These are phyloP conservation scores for Tenualosa thibaudeaui DNA, from an alignment of 2,797 vertebrate species.

Conservation along the genomic window DNA sequence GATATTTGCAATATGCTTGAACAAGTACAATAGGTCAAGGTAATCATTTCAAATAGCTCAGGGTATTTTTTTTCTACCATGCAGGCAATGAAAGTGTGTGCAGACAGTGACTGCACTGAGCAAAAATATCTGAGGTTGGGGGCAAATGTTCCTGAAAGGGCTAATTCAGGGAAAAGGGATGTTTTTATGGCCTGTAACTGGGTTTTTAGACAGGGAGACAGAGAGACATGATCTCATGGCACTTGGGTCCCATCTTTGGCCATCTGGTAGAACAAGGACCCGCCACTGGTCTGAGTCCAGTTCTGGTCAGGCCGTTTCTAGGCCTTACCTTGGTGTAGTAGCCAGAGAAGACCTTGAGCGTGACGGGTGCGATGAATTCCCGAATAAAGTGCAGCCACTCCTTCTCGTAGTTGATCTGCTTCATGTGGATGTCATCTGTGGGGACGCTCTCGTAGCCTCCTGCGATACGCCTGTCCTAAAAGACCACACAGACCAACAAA, in stretches of 20 bases:
- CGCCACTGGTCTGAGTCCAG: background rate
- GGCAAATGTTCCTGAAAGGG: background rate
- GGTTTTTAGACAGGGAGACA: background rate
- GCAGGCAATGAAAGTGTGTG: background rate
- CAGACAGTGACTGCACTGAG: background rate
- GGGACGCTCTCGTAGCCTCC: conserved; percentile 98
- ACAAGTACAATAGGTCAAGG: background rate
- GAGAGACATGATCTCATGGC: conserved; percentile 30
- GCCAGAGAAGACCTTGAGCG: conserved; percentile 93
- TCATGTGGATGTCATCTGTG: conserved; percentile 98
- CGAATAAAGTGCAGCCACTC: conserved; percentile 98
- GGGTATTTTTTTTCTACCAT: background rate
- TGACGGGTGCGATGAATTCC: conserved; percentile 94
- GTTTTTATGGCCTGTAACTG: background rate
- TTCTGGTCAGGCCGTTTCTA: background rate
- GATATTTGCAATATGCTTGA: background rate
- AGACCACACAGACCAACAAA: conserved; percentile 42
- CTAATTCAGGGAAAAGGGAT: background rate
- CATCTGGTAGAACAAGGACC: background rate
- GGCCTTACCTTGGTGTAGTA: conserved; percentile 91
- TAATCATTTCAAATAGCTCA: background rate
- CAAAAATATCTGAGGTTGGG: background rate
- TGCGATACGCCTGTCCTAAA: conserved; percentile 89
- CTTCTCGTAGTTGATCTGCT: conserved; percentile 86
- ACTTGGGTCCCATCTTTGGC: conserved; percentile 2